Evolutionary conservation across 2,888 invertebrate species (phyloP).

Genomic region (Lasioglossum lativentre): DNA sequence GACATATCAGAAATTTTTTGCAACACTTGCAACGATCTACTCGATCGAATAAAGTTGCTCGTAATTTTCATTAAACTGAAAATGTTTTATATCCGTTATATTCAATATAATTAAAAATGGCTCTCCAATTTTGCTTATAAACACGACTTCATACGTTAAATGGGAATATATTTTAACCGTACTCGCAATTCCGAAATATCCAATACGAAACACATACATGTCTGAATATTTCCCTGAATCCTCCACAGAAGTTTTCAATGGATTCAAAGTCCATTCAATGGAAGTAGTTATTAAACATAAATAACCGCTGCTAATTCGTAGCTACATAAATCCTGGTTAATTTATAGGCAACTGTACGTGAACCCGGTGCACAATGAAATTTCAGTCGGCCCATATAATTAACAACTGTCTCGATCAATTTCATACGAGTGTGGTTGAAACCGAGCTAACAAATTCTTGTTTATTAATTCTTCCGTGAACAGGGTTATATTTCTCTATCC

Average conservation of each 20-base stretch:
- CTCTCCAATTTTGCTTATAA: neutral
- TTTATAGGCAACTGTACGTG: neutral
- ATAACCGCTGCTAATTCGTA: constrained; percentile 1
- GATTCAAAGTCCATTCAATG: neutral
- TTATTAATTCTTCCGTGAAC: neutral
- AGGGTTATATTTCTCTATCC: neutral
- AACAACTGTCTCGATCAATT: constrained; percentile 22
- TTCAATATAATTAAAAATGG: neutral
- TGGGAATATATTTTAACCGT: neutral
- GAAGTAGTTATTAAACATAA: constrained; percentile 1
- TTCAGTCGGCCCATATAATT: neutral
- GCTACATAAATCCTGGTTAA: constrained; percentile 8
- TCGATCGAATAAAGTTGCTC: neutral
- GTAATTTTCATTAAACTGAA: neutral
- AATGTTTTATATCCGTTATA: neutral
- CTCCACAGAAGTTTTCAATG: neutral
- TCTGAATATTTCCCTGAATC: neutral
- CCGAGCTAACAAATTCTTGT: constrained; percentile 5
- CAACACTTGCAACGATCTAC: too few species aligned
- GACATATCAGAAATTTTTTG: neutral
- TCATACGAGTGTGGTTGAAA: neutral
- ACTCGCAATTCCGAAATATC: neutral
- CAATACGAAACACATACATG: neutral
- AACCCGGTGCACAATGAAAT: neutral
- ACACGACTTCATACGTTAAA: neutral